Evolutionary conservation across 2,113 vertebrate species (phyloP).

Genomic region (Paedocypris sp.): DNA sequence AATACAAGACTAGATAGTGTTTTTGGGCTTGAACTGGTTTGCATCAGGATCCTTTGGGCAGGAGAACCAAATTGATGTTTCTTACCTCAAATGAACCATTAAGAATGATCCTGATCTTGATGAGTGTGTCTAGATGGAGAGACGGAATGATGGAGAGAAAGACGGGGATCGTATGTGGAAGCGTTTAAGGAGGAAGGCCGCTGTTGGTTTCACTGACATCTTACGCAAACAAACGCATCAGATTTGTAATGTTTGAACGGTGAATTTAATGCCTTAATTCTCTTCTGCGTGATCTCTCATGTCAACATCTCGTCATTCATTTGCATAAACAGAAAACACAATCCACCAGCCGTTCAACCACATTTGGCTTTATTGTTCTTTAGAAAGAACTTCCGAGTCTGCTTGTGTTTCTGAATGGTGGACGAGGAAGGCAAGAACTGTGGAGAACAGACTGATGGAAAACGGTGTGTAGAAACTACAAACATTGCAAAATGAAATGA

Average conservation of each 20-base stretch:
- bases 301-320: background rate
- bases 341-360: constrained; percentile 47
- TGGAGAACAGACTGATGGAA: background rate
- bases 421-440: constrained; percentile 12
- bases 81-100: constrained; percentile 7
- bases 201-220: no score
- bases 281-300: background rate
- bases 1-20: constrained; percentile 21
- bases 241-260: no score
- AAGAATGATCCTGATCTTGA: constrained; percentile 26
- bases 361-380: constrained; percentile 65
- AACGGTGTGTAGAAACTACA: no score
- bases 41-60: background rate
- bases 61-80: background rate
- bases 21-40: constrained; percentile 16
- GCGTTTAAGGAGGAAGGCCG: no score
- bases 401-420: constrained; percentile 46
- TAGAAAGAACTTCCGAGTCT: constrained; percentile 62
- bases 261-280: no score
- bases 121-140: no score
- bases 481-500: no score
- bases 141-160: no score
- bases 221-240: no score
- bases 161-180: no score
- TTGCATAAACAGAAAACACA: constrained; percentile 15